Base-by-base conservation (phyloP, 2,113 vertebrate species). In the Mormoops blainvillei region DNA sequence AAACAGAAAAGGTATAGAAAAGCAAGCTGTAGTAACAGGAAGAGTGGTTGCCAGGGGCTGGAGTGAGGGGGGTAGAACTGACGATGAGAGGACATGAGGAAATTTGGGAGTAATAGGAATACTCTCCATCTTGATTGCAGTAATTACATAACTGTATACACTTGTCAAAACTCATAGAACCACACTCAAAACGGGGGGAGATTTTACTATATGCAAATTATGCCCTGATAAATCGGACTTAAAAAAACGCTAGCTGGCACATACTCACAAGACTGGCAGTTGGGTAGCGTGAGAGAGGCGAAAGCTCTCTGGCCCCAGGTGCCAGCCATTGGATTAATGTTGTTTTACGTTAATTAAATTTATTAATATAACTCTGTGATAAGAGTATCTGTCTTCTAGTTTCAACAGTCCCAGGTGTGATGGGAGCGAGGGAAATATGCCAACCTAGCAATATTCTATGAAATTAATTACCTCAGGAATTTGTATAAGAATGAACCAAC, bases 321-420 rank as follows among this genome's bases (percentile, higher is more conserved):
- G 93, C 77, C 96, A 95, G 92, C 36, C 36, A 11, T 20, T 83
- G 94, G 93, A 97, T 96, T 96, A 96, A 96, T 95, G 91, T 95
- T 92, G 95, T 88, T 97, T 96, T 94, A 92, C 96, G 95, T 96
- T 96, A 97, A 97, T 97, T 97, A 96, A 96, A 96, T 93, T 33
- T 97, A 98, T 96, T 97, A 98, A 97, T 97, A 94, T 91, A 95
- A 96, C 88, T 92, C 96, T 45, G 31, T 73, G 91, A 91, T 97
- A 96, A 97, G 71, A 96, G 88, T 95, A 89, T 63, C 97, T 93
- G 93, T 94, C 91, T 82, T 88, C 91, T 56, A n/a, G 81, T 94
- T 96, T 90, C 14, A 15, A 70, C 94, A 94, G 50, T 94, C 97
- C 97, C 96, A 96, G 76, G 85, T 93, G 97, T 67, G 54, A 96